A percentile compares a stretch with the other conserved stretches of the same genome.
These are phyloP conservation scores for Chorisops tibialis DNA, from an alignment of 2,888 invertebrate species.

Conservation along the genomic window DNA sequence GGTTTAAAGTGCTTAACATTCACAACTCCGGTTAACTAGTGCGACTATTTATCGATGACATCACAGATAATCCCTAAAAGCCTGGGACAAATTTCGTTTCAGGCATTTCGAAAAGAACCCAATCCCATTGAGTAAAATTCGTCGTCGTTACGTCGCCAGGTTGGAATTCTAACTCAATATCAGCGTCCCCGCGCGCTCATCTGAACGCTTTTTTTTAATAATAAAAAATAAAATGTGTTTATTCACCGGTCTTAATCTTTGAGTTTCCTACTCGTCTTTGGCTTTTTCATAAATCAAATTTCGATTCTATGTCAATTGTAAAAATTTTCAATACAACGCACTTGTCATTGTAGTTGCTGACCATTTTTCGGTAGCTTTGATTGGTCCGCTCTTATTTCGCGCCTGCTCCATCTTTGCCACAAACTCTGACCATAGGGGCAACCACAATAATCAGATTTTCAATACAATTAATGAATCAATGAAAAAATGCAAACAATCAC, in stretches of 20 bases:
- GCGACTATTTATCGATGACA: constrained; percentile 2
- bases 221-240: constrained; percentile 18
- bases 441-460: constrained; percentile 18
- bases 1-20: no score
- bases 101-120: background rate
- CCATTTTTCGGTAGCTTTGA: constrained; percentile 24
- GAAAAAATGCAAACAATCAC: constrained; percentile 19
- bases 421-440: no score
- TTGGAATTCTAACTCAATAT: no score
- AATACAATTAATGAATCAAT: constrained; percentile 26
- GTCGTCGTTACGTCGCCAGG: no score
- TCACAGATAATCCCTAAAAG: constrained; percentile 19
- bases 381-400: constrained; percentile 13
- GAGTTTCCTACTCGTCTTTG: constrained; percentile 24
- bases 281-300: background rate
- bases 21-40: no score
- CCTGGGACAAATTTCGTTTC: constrained; percentile 15
- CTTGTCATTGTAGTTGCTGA: constrained; percentile 18
- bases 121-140: no score
- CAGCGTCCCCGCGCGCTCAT: background rate
- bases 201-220: background rate
- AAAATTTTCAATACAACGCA: constrained; percentile 19
- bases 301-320: constrained; percentile 24
- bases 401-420: background rate
- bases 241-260: constrained; percentile 20